Conservation (phyloP, 2,113 vertebrate genomes). For the Pitta sordida region DNA sequence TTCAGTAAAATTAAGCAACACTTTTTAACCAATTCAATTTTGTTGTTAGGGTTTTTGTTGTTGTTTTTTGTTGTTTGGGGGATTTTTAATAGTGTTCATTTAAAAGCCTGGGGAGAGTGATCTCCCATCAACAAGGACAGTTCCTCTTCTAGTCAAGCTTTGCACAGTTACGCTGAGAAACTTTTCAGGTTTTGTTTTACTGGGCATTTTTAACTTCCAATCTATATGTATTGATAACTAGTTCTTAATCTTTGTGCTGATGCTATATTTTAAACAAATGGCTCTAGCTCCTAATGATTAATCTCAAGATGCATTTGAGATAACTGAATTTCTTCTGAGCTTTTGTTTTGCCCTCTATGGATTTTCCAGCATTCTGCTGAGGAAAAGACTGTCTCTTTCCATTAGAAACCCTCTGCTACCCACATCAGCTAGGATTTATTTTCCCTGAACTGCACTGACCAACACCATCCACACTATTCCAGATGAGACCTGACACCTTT, state of each 20-base stretch:
- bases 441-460: neutral
- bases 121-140: neutral
- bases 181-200: neutral
- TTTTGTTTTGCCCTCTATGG: neutral
- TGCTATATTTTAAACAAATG: neutral
- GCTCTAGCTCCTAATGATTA: neutral
- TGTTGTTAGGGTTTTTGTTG: too few relatives aligned
- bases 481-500: neutral
- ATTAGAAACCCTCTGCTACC: neutral
- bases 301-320: neutral
- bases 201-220: neutral
- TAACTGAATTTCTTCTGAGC: neutral
- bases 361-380: neutral
- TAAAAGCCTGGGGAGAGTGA: neutral
- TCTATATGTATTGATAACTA: neutral
- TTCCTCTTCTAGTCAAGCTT: neutral
- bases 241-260: neutral
- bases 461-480: neutral
- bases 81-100: neutral
- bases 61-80: neutral
- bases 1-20: neutral
- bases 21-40: neutral
- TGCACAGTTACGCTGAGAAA: neutral
- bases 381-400: neutral
- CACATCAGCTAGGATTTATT: neutral